Conservation (phyloP, 2,888 invertebrate genomes). For the Ferdinandea cuprea region DNA sequence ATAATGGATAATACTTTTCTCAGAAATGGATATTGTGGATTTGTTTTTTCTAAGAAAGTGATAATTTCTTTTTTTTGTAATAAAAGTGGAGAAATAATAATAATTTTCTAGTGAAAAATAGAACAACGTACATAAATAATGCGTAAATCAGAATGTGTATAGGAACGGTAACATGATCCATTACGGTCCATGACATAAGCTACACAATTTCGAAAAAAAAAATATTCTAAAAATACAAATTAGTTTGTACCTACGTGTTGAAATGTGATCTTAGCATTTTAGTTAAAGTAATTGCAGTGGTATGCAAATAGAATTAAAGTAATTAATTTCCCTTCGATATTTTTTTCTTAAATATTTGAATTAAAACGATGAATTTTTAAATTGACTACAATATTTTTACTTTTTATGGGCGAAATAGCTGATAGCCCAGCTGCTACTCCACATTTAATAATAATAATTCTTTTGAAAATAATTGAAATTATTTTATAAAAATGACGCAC, state of each 20-base stretch:
- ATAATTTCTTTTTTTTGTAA: not conserved
- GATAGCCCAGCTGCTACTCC: no score
- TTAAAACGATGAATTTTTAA: no score
- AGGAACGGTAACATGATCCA: conserved; percentile 59
- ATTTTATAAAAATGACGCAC: no score
- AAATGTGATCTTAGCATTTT: conserved; percentile 45
- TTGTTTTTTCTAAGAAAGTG: not conserved
- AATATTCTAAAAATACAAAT: not conserved
- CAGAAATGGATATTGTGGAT: conserved; percentile 28
- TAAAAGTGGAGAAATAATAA: not conserved
- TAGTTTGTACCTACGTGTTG: no score
- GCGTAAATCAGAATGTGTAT: conserved; percentile 55
- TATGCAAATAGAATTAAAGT: no score
- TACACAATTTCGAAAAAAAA: conserved; percentile 57
- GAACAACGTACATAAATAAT: not conserved
- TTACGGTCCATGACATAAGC: conserved; percentile 50
- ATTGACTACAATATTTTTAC: no score
- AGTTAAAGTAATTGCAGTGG: no score
- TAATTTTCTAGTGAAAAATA: not conserved
- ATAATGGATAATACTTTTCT: conserved; percentile 45
- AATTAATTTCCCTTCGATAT: not conserved
- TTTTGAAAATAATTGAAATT: no score
- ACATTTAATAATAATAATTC: no score
- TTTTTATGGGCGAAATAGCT: no score
- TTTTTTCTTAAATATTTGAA: no score